Evolutionary conservation across 2,113 vertebrate species (phyloP), one percentile per base, ranked within the genome.

Genomic region (Raja brachyura): DNA sequence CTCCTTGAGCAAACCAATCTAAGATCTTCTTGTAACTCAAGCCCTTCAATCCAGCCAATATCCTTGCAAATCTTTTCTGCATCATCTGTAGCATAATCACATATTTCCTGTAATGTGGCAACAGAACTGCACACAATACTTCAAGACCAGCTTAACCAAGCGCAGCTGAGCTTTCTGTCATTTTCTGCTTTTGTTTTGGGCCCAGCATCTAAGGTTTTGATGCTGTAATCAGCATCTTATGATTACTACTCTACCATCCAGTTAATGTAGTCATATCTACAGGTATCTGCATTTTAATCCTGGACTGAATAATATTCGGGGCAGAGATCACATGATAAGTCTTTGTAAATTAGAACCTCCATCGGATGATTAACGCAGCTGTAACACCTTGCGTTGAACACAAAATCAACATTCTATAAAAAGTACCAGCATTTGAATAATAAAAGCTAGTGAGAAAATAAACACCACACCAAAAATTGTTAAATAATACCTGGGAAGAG

Each of bases 401-500:
- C 8, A 73, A 31, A 90, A 63, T 16, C 20, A 18, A 0, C 11
- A 61, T 70, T 70, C 88, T 54, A 10, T 25, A 73, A 73, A 73
- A 73, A 92, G 48, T 73, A 22, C n/a, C 31, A 39, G 18, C 20
- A 73, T 92, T 92, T 22, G 33, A 18, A 10, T 70, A 48, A 25
- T 92, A 48, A 48, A 92, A 92, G 86, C 68, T 33, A 33, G 63
- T 61, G 56, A 59, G 20, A 66, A 66, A 61, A 88, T 88, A 88
- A 88, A 88, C 56, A 31, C 66, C 66, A 33, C 33, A 33, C 33
- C 1, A 73, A 74, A 70, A 54, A 20, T 63, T 39, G 3, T 54
- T 85, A 54, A 85, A 56, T 25, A 25, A 85, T 56, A 85, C 48
- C 54, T 85, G 20, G 10, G 22, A 70, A 73, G 11, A 70, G 13